phyloP scores from a whole-genome alignment of 2,888 invertebrate genomes.

The Drosophila subsilvestris region DNA sequence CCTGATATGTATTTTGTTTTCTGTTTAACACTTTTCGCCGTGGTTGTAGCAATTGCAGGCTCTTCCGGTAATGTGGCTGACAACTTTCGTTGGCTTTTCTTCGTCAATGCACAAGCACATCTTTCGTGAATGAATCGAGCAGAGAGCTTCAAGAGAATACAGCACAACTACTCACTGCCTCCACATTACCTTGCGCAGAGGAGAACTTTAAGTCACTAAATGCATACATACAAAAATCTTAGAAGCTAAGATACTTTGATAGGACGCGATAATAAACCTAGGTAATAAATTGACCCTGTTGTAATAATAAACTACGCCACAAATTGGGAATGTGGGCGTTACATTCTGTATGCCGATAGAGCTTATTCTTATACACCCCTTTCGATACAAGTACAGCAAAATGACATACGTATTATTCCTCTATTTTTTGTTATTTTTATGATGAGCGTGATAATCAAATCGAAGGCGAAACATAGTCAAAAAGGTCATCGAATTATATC shows the following conservation, averaged over 20 bases:
- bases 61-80: constrained; percentile 51
- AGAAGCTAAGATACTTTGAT: not conserved
- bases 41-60: constrained; percentile 7
- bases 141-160: constrained; percentile 42
- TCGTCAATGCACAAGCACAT: constrained; percentile 33
- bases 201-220: not conserved
- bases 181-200: constrained; percentile 41
- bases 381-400: not conserved
- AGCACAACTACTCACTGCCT: constrained; percentile 58
- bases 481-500: not conserved
- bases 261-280: not conserved
- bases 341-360: not conserved
- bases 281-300: not conserved
- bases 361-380: not conserved
- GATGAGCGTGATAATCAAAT: constrained; percentile 31
- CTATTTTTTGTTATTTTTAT: constrained; percentile 27
- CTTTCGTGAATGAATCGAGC: constrained; percentile 9
- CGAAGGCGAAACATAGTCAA: not conserved
- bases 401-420: not conserved
- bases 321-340: not conserved
- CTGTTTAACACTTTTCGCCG: constrained; percentile 18
- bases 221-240: not conserved
- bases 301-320: not conserved
- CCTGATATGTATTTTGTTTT: not conserved
- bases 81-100: constrained; percentile 50